Base-by-base conservation (phyloP, 2,797 vertebrate species). In the Megaceryle alcyon region DNA sequence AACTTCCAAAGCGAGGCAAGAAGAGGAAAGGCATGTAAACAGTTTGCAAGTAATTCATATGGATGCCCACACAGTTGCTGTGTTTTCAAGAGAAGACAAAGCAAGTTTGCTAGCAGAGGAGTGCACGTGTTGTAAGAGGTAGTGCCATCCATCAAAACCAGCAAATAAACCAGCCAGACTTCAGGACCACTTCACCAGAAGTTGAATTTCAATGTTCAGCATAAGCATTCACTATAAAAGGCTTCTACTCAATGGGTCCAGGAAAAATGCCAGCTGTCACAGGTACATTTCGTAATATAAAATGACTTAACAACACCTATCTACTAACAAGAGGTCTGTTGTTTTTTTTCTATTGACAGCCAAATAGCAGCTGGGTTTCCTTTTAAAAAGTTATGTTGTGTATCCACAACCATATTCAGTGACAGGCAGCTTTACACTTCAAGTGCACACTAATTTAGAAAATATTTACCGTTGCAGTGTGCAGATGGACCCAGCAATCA, bases 301-400 rank as follows among this genome's bases (percentile, higher is more conserved):
- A 97, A 96, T 9, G 46, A 63, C 26, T 72, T 82, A 82, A 91
- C 31, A 83, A 39, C 44, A 70, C 10, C 14, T 21, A 20, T 23
- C 26, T 46, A 64, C 66, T 68, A 37, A 78, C 69, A 64, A n/a
- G 49, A 93, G 46, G 70, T 72, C 53, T 81, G 59, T 9, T 78
- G 28, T 31, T 59, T 53, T 76, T 83, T 76, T 83, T 66, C 75
- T 51, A 61, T 8, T 71, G 51, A 90, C 94, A 93, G 66, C 69
- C 53, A 43, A 85, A 63, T 8, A 77, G 64, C 65, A 14, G 35
- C n/a, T 78, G 66, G 41, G 86, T 92, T 88, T 54, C 18, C 48
- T 71, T 90, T 60, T 13, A 29, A 84, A 78, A 88, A 84, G 75
- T 4, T 20, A 65, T 8, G 11, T 76, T 35, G 8, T 16, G n/a